These are phyloP conservation scores for Anthopleura sola DNA, from an alignment of 64 coral and sea anemone genomes.

Conservation along the genomic window DNA sequence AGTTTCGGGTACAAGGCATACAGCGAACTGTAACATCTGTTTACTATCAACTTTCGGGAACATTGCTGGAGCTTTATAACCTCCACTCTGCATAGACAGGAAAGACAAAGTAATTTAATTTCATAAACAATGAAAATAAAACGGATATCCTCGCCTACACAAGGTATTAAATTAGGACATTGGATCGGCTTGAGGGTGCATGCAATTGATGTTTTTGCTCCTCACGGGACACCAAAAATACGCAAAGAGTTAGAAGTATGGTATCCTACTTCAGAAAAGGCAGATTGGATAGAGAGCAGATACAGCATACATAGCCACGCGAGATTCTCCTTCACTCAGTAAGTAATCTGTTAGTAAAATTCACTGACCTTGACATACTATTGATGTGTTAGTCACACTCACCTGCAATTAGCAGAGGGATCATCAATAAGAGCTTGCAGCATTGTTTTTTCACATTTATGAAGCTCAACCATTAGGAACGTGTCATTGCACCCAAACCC, in stretches of 20 bases:
- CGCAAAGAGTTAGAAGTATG: too few relatives aligned
- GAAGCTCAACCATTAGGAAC: neutral
- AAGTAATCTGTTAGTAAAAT: too few relatives aligned
- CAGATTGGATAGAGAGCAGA: too few relatives aligned
- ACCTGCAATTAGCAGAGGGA: conserved; percentile 9
- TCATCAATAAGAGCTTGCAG: conserved; percentile 10
- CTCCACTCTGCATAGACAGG: neutral
- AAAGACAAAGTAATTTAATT: neutral
- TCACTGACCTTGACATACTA: too few relatives aligned
- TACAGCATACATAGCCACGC: too few relatives aligned
- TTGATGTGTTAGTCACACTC: neutral
- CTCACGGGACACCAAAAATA: too few relatives aligned
- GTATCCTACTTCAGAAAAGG: too few relatives aligned
- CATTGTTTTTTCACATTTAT: conserved; percentile 22
- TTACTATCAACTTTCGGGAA: conserved; percentile 3
- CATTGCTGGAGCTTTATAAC: neutral
- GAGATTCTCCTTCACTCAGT: too few relatives aligned
- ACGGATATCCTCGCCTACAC: neutral
- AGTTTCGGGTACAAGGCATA: conserved; percentile 20
- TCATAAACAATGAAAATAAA: neutral
- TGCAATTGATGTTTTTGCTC: too few relatives aligned
- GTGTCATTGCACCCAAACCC: conserved; percentile 23
- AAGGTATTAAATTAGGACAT: too few relatives aligned
- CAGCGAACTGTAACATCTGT: conserved; percentile 15
- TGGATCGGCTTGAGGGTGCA: too few relatives aligned